These are phyloP conservation scores for Amblyraja radiata DNA, from an alignment of 2,797 vertebrate genomes.

Conservation along the genomic window DNA sequence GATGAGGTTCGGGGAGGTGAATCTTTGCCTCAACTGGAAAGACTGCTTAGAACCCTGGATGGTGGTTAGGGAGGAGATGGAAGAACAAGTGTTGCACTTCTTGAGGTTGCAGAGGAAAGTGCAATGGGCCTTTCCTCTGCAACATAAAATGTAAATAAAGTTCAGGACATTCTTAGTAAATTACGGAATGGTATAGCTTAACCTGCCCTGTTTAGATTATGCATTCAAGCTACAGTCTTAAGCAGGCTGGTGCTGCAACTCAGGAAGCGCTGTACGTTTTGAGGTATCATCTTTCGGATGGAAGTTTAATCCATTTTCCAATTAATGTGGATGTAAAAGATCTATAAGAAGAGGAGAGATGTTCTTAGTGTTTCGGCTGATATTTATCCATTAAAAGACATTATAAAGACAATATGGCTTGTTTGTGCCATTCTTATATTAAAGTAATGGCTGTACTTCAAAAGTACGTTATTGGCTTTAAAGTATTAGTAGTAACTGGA, in stretches of 20 bases:
- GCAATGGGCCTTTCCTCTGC: too few species aligned
- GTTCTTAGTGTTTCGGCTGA: not conserved
- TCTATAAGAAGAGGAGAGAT: not conserved
- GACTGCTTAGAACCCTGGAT: too few species aligned
- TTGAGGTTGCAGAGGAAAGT: too few species aligned
- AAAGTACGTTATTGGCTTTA: not conserved
- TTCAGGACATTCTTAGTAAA: not conserved
- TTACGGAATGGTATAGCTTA: not conserved
- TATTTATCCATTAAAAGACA: not conserved
- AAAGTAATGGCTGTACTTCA: not conserved
- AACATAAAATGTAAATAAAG: not conserved
- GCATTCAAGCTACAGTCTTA: not conserved
- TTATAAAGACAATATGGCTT: not conserved
- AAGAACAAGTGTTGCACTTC: too few species aligned
- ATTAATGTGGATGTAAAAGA: not conserved
- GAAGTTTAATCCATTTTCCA: not conserved
- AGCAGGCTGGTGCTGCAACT: not conserved
- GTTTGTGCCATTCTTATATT: not conserved
- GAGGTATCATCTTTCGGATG: not conserved
- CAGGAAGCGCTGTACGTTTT: not conserved
- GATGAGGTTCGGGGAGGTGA: too few species aligned
- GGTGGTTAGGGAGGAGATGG: too few species aligned
- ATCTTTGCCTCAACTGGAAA: too few species aligned
- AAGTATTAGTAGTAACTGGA: not conserved
- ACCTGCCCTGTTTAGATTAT: not conserved